Percentiles rank a stretch among this genome's conserved stretches.
These are phyloP conservation scores for Malacoctenus gilli DNA, from an alignment of 2,797 vertebrate species.

Conservation along the genomic window DNA sequence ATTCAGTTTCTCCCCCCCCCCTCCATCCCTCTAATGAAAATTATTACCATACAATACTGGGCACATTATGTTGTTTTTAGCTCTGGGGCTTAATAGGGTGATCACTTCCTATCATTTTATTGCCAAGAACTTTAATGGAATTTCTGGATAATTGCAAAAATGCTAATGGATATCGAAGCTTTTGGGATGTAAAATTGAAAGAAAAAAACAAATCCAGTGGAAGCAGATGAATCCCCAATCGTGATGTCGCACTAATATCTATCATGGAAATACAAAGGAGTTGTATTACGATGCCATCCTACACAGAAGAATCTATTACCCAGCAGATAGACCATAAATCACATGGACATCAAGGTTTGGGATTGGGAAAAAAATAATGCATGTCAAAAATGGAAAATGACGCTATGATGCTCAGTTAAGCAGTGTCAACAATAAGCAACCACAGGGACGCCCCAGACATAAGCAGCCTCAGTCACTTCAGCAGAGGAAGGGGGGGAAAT, in stretches of 20 bases:
- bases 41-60: slow-evolving; percentile 57
- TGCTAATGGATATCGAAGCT: slow-evolving; percentile 67
- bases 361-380: slow-evolving; percentile 3
- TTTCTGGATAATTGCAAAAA: slow-evolving; percentile 71
- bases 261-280: slow-evolving; percentile 38
- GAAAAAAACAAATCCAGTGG: slow-evolving; percentile 58
- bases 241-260: slow-evolving; percentile 34
- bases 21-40: slow-evolving; percentile 45
- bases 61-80: slow-evolving; percentile 59
- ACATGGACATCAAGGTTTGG: slow-evolving; percentile 30
- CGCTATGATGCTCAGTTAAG: slow-evolving; percentile 31
- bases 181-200: slow-evolving; percentile 65
- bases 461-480: slow-evolving; percentile 48
- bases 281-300: slow-evolving; percentile 41
- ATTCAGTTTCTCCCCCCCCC: slow-evolving; percentile 44
- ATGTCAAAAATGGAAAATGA: slow-evolving; percentile 3
- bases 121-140: slow-evolving; percentile 72
- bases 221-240: slow-evolving; percentile 47
- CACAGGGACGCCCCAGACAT: slow-evolving; percentile 46
- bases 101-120: slow-evolving; percentile 70
- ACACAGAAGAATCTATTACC: slow-evolving; percentile 28
- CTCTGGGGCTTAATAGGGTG: slow-evolving; percentile 57
- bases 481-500: slow-evolving; percentile 52
- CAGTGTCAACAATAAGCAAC: slow-evolving; percentile 33
- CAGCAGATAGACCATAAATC: slow-evolving; percentile 31